phyloP scores from a whole-genome alignment of 2,888 invertebrate species.

The Cheilosia pagana region DNA sequence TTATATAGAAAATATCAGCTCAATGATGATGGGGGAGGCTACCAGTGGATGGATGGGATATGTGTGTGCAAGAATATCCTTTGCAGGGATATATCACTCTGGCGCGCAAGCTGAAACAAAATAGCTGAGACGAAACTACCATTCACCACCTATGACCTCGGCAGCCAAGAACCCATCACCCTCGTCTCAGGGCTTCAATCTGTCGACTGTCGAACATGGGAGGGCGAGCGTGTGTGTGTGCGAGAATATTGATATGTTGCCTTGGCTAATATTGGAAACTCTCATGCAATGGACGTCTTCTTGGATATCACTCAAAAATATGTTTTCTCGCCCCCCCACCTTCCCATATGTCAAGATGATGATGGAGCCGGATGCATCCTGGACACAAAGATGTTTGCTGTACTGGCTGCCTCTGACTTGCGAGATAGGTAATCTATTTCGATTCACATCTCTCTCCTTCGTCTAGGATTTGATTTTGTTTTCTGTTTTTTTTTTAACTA shows the following conservation, averaged over 20 bases:
- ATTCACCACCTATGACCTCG: conserved; percentile 52
- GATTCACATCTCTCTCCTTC: conserved; percentile 69
- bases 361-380: conserved; percentile 68
- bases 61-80: conserved; percentile 69
- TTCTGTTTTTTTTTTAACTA: background rate
- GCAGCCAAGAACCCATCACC: conserved; percentile 32
- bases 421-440: conserved; percentile 70
- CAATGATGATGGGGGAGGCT: conserved; percentile 48
- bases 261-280: conserved; percentile 69
- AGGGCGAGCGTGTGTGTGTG: background rate
- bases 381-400: conserved; percentile 63
- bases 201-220: conserved; percentile 53
- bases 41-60: conserved; percentile 40
- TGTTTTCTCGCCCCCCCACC: conserved; percentile 35
- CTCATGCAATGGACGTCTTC: conserved; percentile 75
- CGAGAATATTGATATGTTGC: conserved; percentile 71
- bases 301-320: conserved; percentile 76
- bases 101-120: conserved; percentile 36
- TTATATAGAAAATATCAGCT: conserved; percentile 61
- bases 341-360: conserved; percentile 38
- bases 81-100: conserved; percentile 53
- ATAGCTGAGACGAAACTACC: conserved; percentile 51
- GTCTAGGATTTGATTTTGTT: conserved; percentile 8
- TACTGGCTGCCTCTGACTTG: conserved; percentile 59
- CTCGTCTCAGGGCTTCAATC: conserved; percentile 62